Base-by-base conservation (phyloP, 2,797 vertebrate genomes). In the Gymnothorax javanicus region DNA sequence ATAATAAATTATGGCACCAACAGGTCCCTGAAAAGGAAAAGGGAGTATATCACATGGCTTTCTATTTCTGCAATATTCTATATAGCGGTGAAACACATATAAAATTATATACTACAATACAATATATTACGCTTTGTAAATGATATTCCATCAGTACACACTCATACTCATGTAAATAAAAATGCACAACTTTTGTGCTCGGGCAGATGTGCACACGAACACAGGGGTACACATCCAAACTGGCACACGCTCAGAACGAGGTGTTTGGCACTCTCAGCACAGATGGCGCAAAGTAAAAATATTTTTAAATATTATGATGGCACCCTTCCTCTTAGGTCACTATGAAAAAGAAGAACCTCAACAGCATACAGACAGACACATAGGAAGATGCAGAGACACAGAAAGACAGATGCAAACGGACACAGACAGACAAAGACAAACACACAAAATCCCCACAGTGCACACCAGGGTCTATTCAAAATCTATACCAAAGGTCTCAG, bases 391-490 rank as follows among this genome's bases (percentile, higher is more conserved):
- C 13, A 77, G 33, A n/a, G 4, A 52, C 73, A 52, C 43, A 77
- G 12, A 33, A 4, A 33, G 9, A 73, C 27, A 20, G 25, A 75
- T 2, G 43, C 13, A 75, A 2, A 12, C 25, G 11, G 25, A 33
- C 25, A 73, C 12, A 77, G 12, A 77, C 33, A 52, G 12, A 77
- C 20, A 52, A 4, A 77, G 52, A 60, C 6, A 83, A 33, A 33
- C 17, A 50, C 52, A 69, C 62, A n/a, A 25, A 6, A 23, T 86
- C 75, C 7, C 43, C 75, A 79, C 56, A 79, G 85, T 27, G 56
- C 60, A 60, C 56, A 84, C 67, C 82, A 84, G 82, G 60, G 8
- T 64, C 27, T 82, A 87, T 23, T 59, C 33, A 87, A n/a, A 82
- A 87, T 20, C n/a, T 6, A 87, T 17, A 67, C 67, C 62, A 54